Evolutionary conservation across 2,113 vertebrate genomes (phyloP).

Genomic region (Sebastes fasciatus): DNA sequence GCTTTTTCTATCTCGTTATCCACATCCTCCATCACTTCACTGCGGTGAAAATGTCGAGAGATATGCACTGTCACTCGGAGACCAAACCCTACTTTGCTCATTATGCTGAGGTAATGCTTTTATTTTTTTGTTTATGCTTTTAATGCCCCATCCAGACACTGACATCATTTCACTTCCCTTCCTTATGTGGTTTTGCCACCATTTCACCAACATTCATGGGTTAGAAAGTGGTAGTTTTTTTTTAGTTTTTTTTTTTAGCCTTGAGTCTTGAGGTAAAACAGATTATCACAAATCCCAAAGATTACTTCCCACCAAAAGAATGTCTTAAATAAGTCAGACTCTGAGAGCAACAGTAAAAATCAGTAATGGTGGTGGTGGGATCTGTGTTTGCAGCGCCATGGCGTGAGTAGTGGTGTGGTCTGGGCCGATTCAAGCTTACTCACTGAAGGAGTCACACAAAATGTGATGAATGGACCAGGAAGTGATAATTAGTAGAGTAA

Average conservation of each 20-base stretch:
- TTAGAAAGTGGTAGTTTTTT: conserved; percentile 44
- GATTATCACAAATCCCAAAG: conserved; percentile 66
- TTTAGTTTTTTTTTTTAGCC: background rate
- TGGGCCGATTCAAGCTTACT: conserved; percentile 40
- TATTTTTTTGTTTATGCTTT: conserved; percentile 73
- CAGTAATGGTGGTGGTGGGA: conserved; percentile 29
- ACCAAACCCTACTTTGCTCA: conserved; percentile 56
- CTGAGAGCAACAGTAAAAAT: conserved; percentile 29
- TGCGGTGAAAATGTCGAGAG: conserved; percentile 62
- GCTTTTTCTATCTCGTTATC: conserved; percentile 39
- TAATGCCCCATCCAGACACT: conserved; percentile 70
- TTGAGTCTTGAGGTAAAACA: conserved; percentile 58
- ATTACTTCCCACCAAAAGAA: conserved; percentile 66
- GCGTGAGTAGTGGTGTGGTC: conserved; percentile 51
- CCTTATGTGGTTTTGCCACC: conserved; percentile 68
- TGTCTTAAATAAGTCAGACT: conserved; percentile 45
- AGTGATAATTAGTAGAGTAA: conserved; percentile 69
- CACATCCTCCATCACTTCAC: conserved; percentile 45
- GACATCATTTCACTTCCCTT: conserved; percentile 69
- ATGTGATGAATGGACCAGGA: conserved; percentile 74
- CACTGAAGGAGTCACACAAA: conserved; percentile 36
- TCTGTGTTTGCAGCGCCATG: conserved; percentile 41
- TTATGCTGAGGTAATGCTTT: conserved; percentile 75
- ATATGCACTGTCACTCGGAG: conserved; percentile 60
- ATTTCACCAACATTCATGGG: conserved; percentile 58